Conservation (phyloP, 2,113 vertebrate species). For the Alexandromys fortis region DNA sequence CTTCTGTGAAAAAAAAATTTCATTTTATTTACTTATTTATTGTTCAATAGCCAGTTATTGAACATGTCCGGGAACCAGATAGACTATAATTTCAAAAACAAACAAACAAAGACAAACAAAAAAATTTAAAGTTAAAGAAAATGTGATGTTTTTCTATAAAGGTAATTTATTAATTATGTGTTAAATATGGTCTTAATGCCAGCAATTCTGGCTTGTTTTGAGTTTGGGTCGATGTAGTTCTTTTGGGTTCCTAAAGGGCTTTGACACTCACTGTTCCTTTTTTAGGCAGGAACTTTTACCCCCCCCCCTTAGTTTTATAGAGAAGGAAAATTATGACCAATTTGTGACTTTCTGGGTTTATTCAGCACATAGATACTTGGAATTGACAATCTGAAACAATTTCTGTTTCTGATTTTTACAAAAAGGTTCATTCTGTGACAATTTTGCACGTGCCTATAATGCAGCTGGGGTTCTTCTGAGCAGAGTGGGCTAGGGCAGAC, state of each 20-base stretch:
- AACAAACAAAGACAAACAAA: too few species aligned
- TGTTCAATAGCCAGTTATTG: not conserved
- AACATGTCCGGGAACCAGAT: not conserved
- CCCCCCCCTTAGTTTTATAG: not conserved
- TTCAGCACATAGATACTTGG: not conserved
- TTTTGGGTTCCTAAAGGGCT: not conserved
- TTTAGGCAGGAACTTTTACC: not conserved
- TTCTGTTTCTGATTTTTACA: not conserved
- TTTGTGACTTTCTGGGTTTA: not conserved
- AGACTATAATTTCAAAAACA: constrained; percentile 39
- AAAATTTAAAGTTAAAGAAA: not conserved
- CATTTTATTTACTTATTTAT: not conserved
- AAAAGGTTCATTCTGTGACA: not conserved
- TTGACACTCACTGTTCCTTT: not conserved
- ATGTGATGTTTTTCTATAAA: constrained; percentile 1
- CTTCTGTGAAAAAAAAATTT: not conserved
- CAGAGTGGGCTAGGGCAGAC: not conserved
- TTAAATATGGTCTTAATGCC: not conserved
- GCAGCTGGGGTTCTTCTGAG: not conserved
- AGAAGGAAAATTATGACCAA: not conserved
- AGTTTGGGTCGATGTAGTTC: not conserved
- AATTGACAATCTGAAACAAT: not conserved
- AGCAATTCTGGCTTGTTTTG: not conserved
- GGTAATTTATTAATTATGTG: not conserved
- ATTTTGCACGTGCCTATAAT: not conserved